A percentile compares a stretch with the other conserved stretches of the same genome.
Conservation (phyloP, 2,113 vertebrate species). For the Engystomops pustulosus region DNA sequence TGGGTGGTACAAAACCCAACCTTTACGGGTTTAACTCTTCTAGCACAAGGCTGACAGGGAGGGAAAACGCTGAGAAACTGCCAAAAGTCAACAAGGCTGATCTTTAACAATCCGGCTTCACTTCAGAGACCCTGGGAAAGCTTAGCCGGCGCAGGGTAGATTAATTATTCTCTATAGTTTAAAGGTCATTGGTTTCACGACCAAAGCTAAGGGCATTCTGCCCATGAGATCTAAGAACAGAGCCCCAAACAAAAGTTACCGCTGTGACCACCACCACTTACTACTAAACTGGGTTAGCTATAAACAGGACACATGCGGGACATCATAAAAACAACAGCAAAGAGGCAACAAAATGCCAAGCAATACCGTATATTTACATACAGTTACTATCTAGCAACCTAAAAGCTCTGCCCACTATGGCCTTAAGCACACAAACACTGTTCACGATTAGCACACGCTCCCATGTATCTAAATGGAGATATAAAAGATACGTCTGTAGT, state of each 20-base stretch:
- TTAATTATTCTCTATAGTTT: slow-evolving; percentile 57
- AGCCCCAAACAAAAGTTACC: not conserved
- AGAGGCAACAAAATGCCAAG: too few species aligned
- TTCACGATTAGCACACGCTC: too few species aligned
- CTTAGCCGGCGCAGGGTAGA: not conserved
- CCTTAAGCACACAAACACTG: too few species aligned
- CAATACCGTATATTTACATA: too few species aligned
- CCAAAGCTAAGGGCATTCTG: slow-evolving; percentile 30
- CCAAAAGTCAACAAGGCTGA: slow-evolving; percentile 51
- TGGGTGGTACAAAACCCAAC: not conserved
- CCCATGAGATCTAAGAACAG: not conserved
- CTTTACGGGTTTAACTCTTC: not conserved
- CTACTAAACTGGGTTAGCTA: not conserved
- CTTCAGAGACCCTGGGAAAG: slow-evolving; percentile 45
- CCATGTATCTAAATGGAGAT: too few species aligned
- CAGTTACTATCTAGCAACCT: too few species aligned
- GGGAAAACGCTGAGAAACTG: not conserved
- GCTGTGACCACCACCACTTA: not conserved
- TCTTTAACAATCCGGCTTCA: slow-evolving; percentile 59
- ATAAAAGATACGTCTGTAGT: too few species aligned
- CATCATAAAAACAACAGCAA: too few species aligned
- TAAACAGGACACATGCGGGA: not conserved
- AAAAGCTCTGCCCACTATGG: too few species aligned
- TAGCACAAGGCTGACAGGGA: not conserved
- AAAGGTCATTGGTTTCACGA: slow-evolving; percentile 54